Evolutionary conservation across 2,888 invertebrate genomes (phyloP).

Genomic region (Drosophila kanekoi): DNA sequence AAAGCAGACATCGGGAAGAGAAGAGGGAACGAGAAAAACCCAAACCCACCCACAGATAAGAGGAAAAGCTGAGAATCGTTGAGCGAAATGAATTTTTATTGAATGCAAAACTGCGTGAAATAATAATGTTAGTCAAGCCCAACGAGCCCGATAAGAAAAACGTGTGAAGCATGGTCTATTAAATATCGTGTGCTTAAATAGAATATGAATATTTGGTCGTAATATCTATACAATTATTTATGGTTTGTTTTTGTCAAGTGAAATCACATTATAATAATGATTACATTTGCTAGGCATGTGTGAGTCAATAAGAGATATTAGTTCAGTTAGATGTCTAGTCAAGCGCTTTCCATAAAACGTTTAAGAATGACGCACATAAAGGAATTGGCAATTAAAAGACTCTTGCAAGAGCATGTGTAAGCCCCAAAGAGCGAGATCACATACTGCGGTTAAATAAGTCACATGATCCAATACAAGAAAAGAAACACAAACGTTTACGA

Average conservation of each 20-base stretch:
- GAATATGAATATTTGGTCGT: constrained; percentile 8
- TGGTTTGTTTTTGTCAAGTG: no score
- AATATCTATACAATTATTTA: neutral
- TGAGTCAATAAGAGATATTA: no score
- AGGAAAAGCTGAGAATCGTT: constrained; percentile 1
- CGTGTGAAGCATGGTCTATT: constrained; percentile 24
- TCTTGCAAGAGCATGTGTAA: no score
- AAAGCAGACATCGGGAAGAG: constrained; percentile 7
- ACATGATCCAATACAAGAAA: no score
- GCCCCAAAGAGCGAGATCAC: no score
- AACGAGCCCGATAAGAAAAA: constrained; percentile 20
- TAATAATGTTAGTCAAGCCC: constrained; percentile 34
- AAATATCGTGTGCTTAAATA: constrained; percentile 5
- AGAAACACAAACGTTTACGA: neutral
- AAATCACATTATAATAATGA: no score
- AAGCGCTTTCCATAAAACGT: no score
- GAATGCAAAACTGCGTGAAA: constrained; percentile 46
- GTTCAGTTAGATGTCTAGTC: no score
- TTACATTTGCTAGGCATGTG: neutral
- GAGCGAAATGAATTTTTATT: constrained; percentile 27
- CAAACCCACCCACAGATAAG: constrained; percentile 14
- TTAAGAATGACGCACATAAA: no score
- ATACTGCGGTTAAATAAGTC: no score
- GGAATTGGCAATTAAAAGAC: no score
- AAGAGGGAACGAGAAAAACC: neutral